Evolutionary conservation across 2,113 vertebrate genomes (phyloP).

Genomic region (Nymphicus hollandicus): DNA sequence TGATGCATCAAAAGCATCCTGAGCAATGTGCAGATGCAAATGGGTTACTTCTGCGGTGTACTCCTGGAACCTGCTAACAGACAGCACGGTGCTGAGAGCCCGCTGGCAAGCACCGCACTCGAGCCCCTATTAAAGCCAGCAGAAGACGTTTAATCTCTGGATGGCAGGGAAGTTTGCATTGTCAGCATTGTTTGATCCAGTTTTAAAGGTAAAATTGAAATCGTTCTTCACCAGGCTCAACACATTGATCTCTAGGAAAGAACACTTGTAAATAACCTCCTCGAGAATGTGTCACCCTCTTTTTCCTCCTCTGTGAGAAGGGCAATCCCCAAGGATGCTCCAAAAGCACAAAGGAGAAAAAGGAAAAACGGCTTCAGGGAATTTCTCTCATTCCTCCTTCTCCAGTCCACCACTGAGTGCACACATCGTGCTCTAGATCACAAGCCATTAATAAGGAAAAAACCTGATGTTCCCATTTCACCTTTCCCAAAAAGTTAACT

Average conservation of each 20-base stretch:
- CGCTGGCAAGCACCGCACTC: neutral
- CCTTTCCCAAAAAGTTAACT: neutral
- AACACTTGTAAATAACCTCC: slow-evolving; percentile 55
- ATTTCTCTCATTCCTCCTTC: neutral
- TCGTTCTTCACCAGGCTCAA: slow-evolving; percentile 30
- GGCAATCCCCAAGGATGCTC: slow-evolving; percentile 1
- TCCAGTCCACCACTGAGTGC: neutral
- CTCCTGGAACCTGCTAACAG: neutral
- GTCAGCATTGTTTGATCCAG: slow-evolving; percentile 62
- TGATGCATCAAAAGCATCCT: neutral
- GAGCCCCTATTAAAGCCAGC: slow-evolving; percentile 19
- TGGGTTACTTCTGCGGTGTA: neutral
- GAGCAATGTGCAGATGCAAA: neutral
- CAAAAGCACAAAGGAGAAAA: neutral
- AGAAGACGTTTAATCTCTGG: slow-evolving; percentile 47
- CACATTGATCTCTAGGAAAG: slow-evolving; percentile 29
- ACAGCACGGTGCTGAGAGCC: neutral
- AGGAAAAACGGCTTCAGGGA: neutral
- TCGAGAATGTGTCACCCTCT: neutral
- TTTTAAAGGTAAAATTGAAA: slow-evolving; percentile 57
- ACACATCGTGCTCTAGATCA: slow-evolving; percentile 17
- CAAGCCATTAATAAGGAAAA: neutral
- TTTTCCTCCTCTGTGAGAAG: neutral
- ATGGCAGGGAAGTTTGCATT: neutral
- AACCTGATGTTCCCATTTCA: fast-evolving